Base-by-base conservation (phyloP, 2,113 vertebrate genomes). In the Carassius gibelio region DNA sequence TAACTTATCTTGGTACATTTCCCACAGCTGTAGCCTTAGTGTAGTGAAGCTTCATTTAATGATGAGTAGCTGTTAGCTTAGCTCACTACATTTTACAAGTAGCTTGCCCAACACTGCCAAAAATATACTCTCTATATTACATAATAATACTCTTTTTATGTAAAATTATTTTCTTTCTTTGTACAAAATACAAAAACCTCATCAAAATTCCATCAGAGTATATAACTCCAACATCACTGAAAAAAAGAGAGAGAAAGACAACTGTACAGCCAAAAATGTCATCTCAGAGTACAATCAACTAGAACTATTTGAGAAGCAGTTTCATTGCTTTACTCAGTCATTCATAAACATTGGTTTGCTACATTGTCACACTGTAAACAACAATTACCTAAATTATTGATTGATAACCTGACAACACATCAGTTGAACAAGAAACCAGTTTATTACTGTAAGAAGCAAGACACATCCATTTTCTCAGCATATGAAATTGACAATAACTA, bases 251-350 rank as follows among this genome's bases (percentile, higher is more conserved):
- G 3, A 26, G 52, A 72, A 72, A 72, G 52, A 30, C 8, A 26
- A 75, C 15, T 68, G 30, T 52, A 52, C 11, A 8, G 72, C 21
- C 42, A 75, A 50, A 50, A 26, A 75, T 75, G 42, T 19, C n/a
- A 59, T 59, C 55, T 21, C 30, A 38, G 50, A 17, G 45, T 76
- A 76, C 45, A 76, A 52, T 75, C 42, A 75, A 23, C 75, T 34
- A 15, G 50, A 76, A 76, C 45, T 17, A 36, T 75, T 50, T 75
- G 42, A 75, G 75, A 36, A 77, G 26, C 50, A 30, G 50, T 76
- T 9, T 77, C 75, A 77, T 77, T 62, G 23, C 76, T 62, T 79
- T 79, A 34, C 34, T 79, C 76, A 61, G 34, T 62, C 55, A 79
- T 42, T 62, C 76, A 79, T 42, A 79, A 79, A 62, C 57, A 45